phyloP scores from a whole-genome alignment of 2,113 vertebrate species.

The Crotophaga sulcirostris region DNA sequence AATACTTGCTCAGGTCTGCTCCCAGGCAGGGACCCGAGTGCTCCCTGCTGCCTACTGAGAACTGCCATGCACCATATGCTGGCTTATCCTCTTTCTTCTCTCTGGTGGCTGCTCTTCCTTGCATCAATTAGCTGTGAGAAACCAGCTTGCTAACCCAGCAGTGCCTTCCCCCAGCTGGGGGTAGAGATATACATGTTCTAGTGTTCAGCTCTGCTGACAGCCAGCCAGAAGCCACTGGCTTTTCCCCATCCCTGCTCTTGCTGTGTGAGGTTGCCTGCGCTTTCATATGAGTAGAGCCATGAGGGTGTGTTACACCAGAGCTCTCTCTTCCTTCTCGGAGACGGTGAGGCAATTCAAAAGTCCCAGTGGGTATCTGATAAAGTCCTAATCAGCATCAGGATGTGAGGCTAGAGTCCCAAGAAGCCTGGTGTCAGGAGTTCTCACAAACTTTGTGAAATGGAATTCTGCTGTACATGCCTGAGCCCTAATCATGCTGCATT shows the following conservation, averaged over 20 bases:
- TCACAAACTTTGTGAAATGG: not conserved
- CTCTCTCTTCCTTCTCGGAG: not conserved
- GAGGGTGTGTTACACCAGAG: not conserved
- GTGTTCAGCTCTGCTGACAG: not conserved
- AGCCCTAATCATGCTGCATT: not conserved
- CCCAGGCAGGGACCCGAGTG: not conserved
- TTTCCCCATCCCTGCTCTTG: not conserved
- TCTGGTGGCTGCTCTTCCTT: not conserved
- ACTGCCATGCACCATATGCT: fast-evolving
- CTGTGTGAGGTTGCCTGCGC: not conserved
- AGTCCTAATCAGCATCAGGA: not conserved
- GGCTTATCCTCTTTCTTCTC: not conserved
- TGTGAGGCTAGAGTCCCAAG: not conserved
- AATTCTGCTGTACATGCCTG: not conserved
- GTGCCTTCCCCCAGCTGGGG: not conserved
- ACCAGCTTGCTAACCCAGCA: not conserved
- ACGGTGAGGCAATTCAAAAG: not conserved
- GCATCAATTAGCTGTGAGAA: not conserved
- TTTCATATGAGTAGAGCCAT: not conserved
- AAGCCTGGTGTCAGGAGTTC: not conserved
- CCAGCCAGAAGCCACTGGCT: not conserved
- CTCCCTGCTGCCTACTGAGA: not conserved
- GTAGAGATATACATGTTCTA: too few relatives aligned
- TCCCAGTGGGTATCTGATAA: not conserved
- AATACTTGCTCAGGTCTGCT: not conserved